Percentiles rank a stretch among this genome's conserved stretches.
phyloP scores from a whole-genome alignment of 2,888 invertebrate genomes.

The Meganola albula region DNA sequence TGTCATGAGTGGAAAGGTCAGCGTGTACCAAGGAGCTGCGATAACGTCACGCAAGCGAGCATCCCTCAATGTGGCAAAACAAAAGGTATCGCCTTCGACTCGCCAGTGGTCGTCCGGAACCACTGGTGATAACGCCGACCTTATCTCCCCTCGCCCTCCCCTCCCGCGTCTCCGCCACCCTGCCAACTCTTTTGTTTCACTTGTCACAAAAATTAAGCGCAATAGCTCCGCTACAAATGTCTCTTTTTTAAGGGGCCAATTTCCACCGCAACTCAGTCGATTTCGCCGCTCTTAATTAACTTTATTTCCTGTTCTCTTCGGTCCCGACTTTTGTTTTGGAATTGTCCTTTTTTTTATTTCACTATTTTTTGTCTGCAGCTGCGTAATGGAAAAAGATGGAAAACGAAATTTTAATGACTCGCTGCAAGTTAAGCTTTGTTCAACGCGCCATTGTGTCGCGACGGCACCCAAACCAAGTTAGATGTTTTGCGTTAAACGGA shows the following conservation, averaged over 20 bases:
- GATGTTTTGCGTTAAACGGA: conserved; percentile 55
- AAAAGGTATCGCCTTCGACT: conserved; percentile 74
- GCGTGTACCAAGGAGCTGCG: conserved; percentile 49
- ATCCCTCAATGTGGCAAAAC: conserved; percentile 73
- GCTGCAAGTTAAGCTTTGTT: conserved; percentile 71
- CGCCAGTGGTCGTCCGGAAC: conserved; percentile 69
- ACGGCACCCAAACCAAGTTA: conserved; percentile 51
- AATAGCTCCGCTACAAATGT: conserved; percentile 75
- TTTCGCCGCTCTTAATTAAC: conserved; percentile 78
- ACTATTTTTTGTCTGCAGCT: conserved; percentile 74
- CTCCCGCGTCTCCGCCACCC: conserved; percentile 47
- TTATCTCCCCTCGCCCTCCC: conserved; percentile 59
- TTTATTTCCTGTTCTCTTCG: conserved; percentile 76
- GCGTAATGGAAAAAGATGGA: conserved; percentile 76
- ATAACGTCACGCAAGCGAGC: conserved; percentile 72
- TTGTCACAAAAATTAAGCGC: conserved; percentile 78
- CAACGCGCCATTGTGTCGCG: conserved; percentile 57
- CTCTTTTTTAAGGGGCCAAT: conserved; percentile 76
- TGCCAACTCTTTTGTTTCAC: conserved; percentile 76
- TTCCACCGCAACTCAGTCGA: conserved; percentile 77
- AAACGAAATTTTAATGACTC: conserved; percentile 76
- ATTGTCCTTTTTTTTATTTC: conserved; percentile 68
- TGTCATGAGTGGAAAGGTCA: conserved; percentile 69
- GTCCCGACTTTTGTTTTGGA: conserved; percentile 73
- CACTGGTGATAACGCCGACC: conserved; percentile 63